These are phyloP conservation scores for Protosalanx chinensis DNA, from an alignment of 2,797 vertebrate genomes.

Conservation along the genomic window DNA sequence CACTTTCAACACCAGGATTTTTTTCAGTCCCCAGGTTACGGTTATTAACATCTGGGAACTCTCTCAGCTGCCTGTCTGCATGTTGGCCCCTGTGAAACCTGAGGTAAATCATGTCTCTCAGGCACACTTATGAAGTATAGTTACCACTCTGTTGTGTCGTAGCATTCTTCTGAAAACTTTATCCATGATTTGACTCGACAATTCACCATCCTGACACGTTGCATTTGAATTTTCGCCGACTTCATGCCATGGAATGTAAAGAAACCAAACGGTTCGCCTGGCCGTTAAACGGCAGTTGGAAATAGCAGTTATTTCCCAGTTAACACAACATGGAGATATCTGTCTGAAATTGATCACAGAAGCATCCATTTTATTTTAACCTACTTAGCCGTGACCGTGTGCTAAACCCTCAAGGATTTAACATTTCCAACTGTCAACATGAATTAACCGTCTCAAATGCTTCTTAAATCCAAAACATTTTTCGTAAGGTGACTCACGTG, in stretches of 20 bases:
- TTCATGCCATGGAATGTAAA: background rate
- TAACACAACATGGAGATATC: constrained; percentile 51
- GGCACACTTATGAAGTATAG: background rate
- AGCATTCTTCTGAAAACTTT: background rate
- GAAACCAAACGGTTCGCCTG: constrained; percentile 13
- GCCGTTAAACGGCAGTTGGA: constrained; percentile 36
- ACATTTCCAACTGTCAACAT: constrained; percentile 79
- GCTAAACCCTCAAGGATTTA: constrained; percentile 72
- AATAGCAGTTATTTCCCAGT: too few species aligned
- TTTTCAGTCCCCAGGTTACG: too few species aligned
- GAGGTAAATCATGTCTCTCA: background rate
- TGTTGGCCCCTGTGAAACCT: background rate
- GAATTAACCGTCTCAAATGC: constrained; percentile 77
- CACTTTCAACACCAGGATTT: too few species aligned
- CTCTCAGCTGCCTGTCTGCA: too few species aligned
- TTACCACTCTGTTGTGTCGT: background rate
- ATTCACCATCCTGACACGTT: background rate
- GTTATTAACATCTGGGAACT: too few species aligned
- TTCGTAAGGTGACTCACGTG: constrained; percentile 61
- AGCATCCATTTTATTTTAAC: constrained; percentile 74
- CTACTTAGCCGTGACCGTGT: constrained; percentile 72
- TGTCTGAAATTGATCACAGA: constrained; percentile 71
- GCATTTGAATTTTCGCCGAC: background rate
- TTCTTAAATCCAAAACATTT: constrained; percentile 69
- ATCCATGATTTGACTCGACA: background rate